Conservation (phyloP, 2,797 vertebrate species). For the Channa striata region DNA sequence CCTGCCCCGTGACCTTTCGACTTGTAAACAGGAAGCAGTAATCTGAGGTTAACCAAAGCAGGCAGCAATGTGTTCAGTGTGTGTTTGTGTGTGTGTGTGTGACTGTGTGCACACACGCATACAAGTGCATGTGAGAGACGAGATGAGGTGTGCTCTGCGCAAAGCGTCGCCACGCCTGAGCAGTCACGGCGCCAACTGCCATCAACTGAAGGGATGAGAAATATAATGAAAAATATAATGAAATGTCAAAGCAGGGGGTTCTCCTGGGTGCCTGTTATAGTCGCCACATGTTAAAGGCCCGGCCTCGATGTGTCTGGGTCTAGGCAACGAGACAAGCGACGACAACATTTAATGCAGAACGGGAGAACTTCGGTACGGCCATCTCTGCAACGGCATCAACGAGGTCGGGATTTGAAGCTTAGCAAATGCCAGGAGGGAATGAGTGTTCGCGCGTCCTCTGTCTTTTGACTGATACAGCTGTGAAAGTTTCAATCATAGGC, state of each 20-base stretch:
- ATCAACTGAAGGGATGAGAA: slow-evolving; percentile 83
- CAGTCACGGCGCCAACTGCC: slow-evolving; percentile 76
- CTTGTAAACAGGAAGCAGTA: slow-evolving; percentile 79
- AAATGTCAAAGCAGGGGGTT: slow-evolving; percentile 83
- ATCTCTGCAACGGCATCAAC: slow-evolving; percentile 59
- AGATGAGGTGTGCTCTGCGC: slow-evolving; percentile 74
- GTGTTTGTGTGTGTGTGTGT: slow-evolving; percentile 41
- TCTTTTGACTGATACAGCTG: slow-evolving; percentile 65
- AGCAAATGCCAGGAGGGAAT: slow-evolving; percentile 56
- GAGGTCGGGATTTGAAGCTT: slow-evolving; percentile 74
- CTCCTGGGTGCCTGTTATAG: slow-evolving; percentile 61
- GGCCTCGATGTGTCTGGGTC: slow-evolving; percentile 55
- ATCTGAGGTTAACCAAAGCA: slow-evolving; percentile 72
- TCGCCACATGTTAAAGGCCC: slow-evolving; percentile 65
- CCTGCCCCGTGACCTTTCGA: slow-evolving; percentile 72
- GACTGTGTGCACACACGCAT: slow-evolving; percentile 35
- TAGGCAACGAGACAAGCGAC: slow-evolving; percentile 58
- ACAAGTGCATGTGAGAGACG: slow-evolving; percentile 57
- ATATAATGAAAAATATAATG: slow-evolving; percentile 87
- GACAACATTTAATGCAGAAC: slow-evolving; percentile 73
- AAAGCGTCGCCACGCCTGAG: slow-evolving; percentile 77
- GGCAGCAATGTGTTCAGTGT: slow-evolving; percentile 45
- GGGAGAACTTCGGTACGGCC: slow-evolving; percentile 64
- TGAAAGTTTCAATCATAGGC: slow-evolving; percentile 73
- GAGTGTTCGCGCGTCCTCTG: slow-evolving; percentile 54